phyloP scores from a whole-genome alignment of 2,113 vertebrate genomes.

The Phalacrocorax carbo region DNA sequence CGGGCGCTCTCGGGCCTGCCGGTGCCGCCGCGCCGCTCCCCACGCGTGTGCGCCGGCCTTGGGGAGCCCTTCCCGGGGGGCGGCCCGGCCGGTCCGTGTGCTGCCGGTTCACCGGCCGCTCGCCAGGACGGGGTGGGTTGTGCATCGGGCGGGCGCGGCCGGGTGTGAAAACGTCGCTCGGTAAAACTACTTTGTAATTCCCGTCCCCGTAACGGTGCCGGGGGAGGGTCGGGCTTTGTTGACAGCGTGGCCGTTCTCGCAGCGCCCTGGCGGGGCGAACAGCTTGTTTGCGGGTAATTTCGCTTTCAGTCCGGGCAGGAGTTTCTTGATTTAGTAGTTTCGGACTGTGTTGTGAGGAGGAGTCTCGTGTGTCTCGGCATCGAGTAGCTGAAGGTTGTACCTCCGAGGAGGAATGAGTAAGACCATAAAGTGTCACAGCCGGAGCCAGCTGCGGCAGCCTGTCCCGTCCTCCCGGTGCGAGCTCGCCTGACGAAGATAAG shows the following conservation, averaged over 20 bases:
- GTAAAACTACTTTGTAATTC: background rate
- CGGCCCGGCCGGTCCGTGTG: too few relatives aligned
- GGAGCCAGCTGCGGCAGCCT: background rate
- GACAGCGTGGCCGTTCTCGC: fast-evolving
- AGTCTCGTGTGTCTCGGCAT: background rate
- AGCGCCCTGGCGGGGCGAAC: fast-evolving
- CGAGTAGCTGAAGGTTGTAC: background rate
- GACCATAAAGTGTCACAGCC: fast-evolving
- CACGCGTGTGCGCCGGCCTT: too few relatives aligned
- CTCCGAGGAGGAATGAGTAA: background rate
- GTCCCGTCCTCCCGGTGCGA: fast-evolving
- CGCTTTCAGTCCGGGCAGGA: background rate
- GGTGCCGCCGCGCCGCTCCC: too few relatives aligned
- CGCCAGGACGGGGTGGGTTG: too few relatives aligned
- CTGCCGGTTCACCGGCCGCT: too few relatives aligned
- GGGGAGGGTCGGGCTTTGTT: background rate
- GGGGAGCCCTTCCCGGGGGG: too few relatives aligned
- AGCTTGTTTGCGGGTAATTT: background rate
- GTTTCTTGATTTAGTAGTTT: background rate
- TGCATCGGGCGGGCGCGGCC: background rate
- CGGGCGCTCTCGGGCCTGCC: too few relatives aligned
- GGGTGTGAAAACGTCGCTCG: fast-evolving
- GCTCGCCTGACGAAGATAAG: background rate
- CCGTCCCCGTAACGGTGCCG: fast-evolving
- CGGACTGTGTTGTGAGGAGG: background rate